Percentiles rank a stretch among this genome's conserved stretches.
These are phyloP conservation scores for Bombycilla garrulus DNA, from an alignment of 2,113 vertebrate genomes.

Conservation along the genomic window DNA sequence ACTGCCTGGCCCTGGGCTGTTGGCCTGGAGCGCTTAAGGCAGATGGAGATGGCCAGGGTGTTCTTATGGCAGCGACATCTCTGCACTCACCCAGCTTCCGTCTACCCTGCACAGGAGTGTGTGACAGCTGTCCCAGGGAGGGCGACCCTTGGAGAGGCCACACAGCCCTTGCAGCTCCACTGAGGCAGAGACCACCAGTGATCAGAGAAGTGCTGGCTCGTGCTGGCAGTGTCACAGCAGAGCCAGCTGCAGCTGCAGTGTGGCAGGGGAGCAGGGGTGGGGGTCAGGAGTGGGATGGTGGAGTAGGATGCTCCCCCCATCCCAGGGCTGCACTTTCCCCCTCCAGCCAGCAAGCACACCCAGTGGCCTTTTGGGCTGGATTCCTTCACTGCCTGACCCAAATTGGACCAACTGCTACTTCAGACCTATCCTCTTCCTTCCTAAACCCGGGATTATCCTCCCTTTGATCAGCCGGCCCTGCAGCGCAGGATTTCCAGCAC, in stretches of 20 bases:
- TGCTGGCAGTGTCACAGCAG: neutral
- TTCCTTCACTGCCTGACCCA: slow-evolving; percentile 59
- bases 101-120: neutral
- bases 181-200: neutral
- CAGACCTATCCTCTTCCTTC: slow-evolving; percentile 54
- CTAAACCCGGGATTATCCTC: slow-evolving; percentile 64
- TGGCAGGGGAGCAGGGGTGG: accelerated
- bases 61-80: neutral
- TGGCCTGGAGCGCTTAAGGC: neutral
- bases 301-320: neutral
- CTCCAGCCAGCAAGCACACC: neutral
- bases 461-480: slow-evolving; percentile 61
- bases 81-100: neutral
- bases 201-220: accelerated
- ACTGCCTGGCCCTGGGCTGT: neutral
- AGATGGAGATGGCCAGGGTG: neutral
- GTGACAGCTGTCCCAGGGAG: neutral
- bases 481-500: slow-evolving; percentile 62
- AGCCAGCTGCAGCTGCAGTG: accelerated
- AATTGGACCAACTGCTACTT: slow-evolving; percentile 63
- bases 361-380: slow-evolving; percentile 13
- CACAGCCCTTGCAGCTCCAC: accelerated
- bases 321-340: accelerated
- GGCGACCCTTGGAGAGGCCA: neutral
- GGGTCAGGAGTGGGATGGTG: neutral